phyloP scores from a whole-genome alignment of 2,797 vertebrate genomes.

The Stomatorhinus walkeri region DNA sequence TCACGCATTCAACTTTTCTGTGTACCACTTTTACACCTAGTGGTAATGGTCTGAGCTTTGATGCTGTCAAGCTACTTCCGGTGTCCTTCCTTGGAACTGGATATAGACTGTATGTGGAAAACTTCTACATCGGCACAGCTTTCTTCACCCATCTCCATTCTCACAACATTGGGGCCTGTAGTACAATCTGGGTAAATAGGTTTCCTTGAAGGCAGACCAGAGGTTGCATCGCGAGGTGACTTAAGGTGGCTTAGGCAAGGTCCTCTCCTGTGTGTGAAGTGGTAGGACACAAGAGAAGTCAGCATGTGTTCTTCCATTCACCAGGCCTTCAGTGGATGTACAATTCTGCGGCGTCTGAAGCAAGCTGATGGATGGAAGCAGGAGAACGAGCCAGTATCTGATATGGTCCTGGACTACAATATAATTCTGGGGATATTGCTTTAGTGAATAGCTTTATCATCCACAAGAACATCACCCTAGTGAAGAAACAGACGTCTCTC shows the following conservation, averaged over 20 bases:
- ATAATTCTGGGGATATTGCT: conserved; percentile 45
- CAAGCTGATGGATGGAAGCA: conserved; percentile 20
- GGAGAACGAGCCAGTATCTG: conserved; percentile 15
- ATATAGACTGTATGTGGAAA: conserved; percentile 56
- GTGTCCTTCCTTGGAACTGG: conserved; percentile 47
- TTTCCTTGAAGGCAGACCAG: neutral
- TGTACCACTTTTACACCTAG: conserved; percentile 30
- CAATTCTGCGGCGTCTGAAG: neutral
- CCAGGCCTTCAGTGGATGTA: neutral
- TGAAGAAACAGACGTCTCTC: neutral
- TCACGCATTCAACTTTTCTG: conserved; percentile 51
- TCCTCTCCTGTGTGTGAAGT: neutral
- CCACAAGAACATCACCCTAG: conserved; percentile 37
- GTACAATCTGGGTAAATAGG: conserved; percentile 39
- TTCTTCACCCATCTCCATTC: conserved; percentile 31
- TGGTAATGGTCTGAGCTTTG: conserved; percentile 44
- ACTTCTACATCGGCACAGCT: conserved; percentile 54
- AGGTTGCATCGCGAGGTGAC: neutral
- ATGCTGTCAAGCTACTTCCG: conserved; percentile 42
- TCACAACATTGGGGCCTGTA: conserved; percentile 26
- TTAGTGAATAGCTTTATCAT: conserved; percentile 52
- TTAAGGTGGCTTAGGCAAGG: neutral
- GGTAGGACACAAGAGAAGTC: too few species aligned
- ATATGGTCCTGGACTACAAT: conserved; percentile 38
- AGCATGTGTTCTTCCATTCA: too few species aligned